Evolutionary conservation across 2,113 vertebrate genomes (phyloP).

Genomic region (Hemicordylus capensis): DNA sequence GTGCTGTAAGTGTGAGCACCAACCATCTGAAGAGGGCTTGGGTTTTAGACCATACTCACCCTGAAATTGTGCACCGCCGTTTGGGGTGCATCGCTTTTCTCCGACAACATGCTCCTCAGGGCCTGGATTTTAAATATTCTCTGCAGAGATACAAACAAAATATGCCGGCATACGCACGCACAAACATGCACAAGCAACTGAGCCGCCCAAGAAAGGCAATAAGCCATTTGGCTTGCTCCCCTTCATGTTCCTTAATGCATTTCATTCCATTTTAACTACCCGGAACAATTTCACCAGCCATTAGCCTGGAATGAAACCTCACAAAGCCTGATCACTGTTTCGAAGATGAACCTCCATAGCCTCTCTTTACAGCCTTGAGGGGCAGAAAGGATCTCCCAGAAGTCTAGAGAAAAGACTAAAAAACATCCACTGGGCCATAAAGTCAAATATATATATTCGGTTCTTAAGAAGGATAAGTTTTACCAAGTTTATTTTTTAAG

Average conservation of each 20-base stretch:
- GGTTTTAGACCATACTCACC: conserved; percentile 60
- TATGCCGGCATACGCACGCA: conserved; percentile 69
- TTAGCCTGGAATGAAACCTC: conserved; percentile 80
- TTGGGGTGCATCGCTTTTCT: conserved; percentile 74
- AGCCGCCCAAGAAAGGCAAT: conserved; percentile 80
- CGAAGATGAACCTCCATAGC: conserved; percentile 52
- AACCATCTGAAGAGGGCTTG: too few species aligned
- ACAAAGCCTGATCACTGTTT: conserved; percentile 77
- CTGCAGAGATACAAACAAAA: conserved; percentile 64
- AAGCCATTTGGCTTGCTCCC: conserved; percentile 76
- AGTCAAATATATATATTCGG: neutral
- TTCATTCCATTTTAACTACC: conserved; percentile 85
- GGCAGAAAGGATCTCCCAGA: conserved; percentile 63
- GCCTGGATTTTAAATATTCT: conserved; percentile 71
- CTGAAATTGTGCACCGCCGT: conserved; percentile 61
- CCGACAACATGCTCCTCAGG: conserved; percentile 71
- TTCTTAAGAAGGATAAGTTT: neutral
- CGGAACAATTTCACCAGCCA: conserved; percentile 83
- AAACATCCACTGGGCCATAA: neutral
- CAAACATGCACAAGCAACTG: conserved; percentile 66
- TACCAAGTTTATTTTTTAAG: neutral
- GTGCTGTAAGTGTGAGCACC: too few species aligned
- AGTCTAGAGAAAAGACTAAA: conserved; percentile 8
- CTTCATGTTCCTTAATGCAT: conserved; percentile 82
- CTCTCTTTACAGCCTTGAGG: conserved; percentile 56